Evolutionary conservation across 2,113 vertebrate genomes (phyloP).

Genomic region (Paracyprichromis sp.): DNA sequence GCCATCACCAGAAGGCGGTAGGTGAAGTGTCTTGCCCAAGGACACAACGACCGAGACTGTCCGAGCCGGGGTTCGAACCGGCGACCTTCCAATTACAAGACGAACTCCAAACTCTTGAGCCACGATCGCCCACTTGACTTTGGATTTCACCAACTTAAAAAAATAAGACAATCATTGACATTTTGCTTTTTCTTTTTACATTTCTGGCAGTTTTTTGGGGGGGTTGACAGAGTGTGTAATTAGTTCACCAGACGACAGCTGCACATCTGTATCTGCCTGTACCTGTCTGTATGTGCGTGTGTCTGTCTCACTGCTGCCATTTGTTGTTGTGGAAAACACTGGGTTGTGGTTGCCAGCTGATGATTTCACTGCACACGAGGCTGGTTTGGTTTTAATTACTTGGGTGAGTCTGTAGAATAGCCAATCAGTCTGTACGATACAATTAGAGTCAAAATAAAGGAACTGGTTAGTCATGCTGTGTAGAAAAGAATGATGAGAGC

Average conservation of each 20-base stretch:
- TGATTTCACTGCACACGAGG: not conserved
- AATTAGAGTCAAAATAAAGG: not conserved
- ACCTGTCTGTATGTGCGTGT: not conserved
- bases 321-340: not conserved
- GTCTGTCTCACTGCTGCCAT: not conserved
- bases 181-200: not conserved
- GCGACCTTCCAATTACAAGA: not conserved
- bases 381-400: not conserved
- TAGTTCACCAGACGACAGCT: not conserved
- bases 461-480: not conserved
- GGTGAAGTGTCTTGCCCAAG: fast-evolving
- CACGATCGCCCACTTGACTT: not conserved
- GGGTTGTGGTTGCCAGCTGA: not conserved
- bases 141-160: not conserved
- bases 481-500: not conserved
- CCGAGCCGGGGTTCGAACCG: fast-evolving
- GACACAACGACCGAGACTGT: fast-evolving
- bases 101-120: fast-evolving
- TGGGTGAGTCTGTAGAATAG: not conserved
- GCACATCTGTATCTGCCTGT: not conserved
- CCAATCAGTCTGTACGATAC: not conserved
- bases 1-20: fast-evolving
- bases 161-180: not conserved
- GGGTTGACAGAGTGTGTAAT: not conserved
- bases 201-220: not conserved